Base-by-base conservation (phyloP, 2,888 invertebrate genomes). In the Galerucella nymphaeae region DNA sequence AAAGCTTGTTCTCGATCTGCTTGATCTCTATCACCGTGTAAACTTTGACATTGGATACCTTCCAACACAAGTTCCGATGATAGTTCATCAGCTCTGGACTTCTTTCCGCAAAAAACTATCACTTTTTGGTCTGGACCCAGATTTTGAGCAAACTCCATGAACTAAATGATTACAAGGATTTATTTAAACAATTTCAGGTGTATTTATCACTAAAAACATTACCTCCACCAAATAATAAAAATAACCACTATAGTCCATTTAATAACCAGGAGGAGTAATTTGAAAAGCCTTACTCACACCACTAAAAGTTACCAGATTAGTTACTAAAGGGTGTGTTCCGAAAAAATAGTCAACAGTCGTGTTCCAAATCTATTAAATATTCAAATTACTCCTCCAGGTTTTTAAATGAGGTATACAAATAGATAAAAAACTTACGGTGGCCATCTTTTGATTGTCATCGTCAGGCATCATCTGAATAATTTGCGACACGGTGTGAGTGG, bases 61-160 rank as follows among this genome's bases (percentile, higher is more conserved):
- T 88, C 88, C 72, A 96, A 81, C 8, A 91, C 89, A 68, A 98
- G 86, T 76, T 97, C 95, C 78, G 94, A 93, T 0, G 95, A 90
- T 23, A 98, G 87, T 83, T 96, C 93, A 83, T 96, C 94, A 1
- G 96, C 97, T 67, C 91, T 90, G 0, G 91, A 89, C 84, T 98
- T 98, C 80, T 92, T 94, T 0, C 95, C 95, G 84, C 96, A 95
- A 86, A 98, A 98, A 57, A 98, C 92, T 11, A 98, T 94, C 0
- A 93, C 92, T 86, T 98, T 98, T 81, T 97, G 96, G 67, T 90
- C 90, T 0, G 90, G 89, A 6, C 87, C 87, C 93, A 97, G 92
- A 71, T 90, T 89, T 0, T 84, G 83, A 0, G 94, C 88, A 82
- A 97, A 96, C 0, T 93, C 89, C 77, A 91, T 87, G 16, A 94